These are phyloP conservation scores for Lapara coniferarum DNA, from an alignment of 2,888 invertebrate genomes.

Conservation along the genomic window DNA sequence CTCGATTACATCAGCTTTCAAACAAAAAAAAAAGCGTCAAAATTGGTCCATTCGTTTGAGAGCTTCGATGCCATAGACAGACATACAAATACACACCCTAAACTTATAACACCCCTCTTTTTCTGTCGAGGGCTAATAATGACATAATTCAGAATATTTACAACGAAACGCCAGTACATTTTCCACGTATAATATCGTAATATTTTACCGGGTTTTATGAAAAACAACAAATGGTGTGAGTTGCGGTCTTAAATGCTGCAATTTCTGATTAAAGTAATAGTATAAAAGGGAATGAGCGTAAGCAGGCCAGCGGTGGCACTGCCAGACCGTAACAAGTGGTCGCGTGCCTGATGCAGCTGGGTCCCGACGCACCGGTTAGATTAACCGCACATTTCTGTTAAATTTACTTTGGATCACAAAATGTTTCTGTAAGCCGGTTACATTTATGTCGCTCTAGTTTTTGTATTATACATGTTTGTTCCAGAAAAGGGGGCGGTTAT, in stretches of 20 bases:
- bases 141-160: too few species aligned
- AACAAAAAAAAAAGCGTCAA: too few species aligned
- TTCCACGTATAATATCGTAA: neutral
- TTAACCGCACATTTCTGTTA: constrained; percentile 44
- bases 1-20: too few species aligned
- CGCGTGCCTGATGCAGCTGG: constrained; percentile 48
- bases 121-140: too few species aligned
- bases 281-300: neutral
- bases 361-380: constrained; percentile 34
- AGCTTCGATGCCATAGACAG: too few species aligned
- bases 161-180: neutral
- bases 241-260: constrained; percentile 15
- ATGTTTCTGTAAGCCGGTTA: constrained; percentile 3
- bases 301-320: constrained; percentile 9
- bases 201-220: neutral
- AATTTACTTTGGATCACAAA: constrained; percentile 35
- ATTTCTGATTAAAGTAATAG: constrained; percentile 10
- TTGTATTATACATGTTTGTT: too few species aligned
- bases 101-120: too few species aligned
- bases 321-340: constrained; percentile 61
- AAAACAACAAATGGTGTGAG: constrained; percentile 5
- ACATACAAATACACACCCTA: too few species aligned
- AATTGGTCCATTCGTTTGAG: too few species aligned
- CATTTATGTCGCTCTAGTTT: neutral
- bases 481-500: too few species aligned